phyloP scores from a whole-genome alignment of 2,113 vertebrate species.

The Talpa occidentalis region DNA sequence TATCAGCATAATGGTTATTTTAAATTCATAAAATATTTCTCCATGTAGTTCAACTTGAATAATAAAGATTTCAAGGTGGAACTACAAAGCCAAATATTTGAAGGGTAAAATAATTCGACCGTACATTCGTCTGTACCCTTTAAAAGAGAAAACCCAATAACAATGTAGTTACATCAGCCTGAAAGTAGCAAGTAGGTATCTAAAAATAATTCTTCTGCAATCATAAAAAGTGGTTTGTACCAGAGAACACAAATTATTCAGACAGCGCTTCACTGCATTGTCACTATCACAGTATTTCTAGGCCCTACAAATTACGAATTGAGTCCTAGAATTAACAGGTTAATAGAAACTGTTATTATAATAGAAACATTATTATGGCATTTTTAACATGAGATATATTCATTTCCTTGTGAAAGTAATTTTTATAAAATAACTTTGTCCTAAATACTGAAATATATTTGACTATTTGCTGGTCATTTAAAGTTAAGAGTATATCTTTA shows the following conservation, averaged over 20 bases:
- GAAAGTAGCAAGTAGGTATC: not conserved
- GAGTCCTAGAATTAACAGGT: conserved; percentile 45
- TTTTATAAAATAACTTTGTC: conserved; percentile 49
- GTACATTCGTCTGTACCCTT: conserved; percentile 19
- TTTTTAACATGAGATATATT: conserved; percentile 53
- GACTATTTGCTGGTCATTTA: conserved; percentile 44
- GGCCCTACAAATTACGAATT: conserved; percentile 1
- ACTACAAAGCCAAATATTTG: conserved; percentile 7
- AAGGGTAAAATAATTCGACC: conserved; percentile 33
- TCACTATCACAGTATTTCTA: conserved; percentile 49
- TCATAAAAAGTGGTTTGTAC: conserved; percentile 26
- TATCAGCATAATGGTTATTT: conserved; percentile 43
- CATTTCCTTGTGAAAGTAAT: conserved; percentile 51
- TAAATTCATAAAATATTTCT: conserved; percentile 10
- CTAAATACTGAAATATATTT: conserved; percentile 35
- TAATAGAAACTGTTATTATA: conserved; percentile 55
- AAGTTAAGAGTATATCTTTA: conserved; percentile 13
- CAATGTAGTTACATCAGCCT: not conserved
- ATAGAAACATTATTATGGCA: conserved; percentile 16
- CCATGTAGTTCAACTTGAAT: not conserved
- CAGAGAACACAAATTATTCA: conserved; percentile 42
- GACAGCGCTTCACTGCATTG: not conserved
- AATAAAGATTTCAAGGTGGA: conserved; percentile 29
- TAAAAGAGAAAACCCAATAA: not conserved
- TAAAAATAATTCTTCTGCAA: conserved; percentile 41